A percentile compares a stretch with the other conserved stretches of the same genome.
phyloP scores from a whole-genome alignment of 2,888 invertebrate genomes.

The Ectropis crepuscularia region DNA sequence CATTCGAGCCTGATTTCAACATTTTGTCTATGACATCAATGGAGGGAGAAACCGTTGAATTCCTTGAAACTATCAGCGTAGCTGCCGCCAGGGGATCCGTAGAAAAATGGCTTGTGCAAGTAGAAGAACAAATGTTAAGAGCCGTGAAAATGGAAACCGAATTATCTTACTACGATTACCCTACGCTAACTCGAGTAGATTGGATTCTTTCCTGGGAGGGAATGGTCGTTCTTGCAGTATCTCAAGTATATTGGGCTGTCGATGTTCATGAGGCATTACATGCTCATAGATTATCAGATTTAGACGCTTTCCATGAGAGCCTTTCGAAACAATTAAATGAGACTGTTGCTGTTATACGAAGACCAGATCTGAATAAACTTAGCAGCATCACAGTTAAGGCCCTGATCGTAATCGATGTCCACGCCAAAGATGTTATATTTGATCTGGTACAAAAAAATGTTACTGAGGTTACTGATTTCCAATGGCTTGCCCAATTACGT shows the following conservation, averaged over 20 bases:
- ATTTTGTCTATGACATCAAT: slow-evolving; percentile 92
- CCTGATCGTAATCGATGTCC: slow-evolving; percentile 93
- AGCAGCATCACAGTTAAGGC: slow-evolving; percentile 92
- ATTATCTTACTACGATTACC: slow-evolving; percentile 87
- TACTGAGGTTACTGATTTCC: slow-evolving; percentile 90
- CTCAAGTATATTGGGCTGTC: slow-evolving; percentile 93
- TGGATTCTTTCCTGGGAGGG: slow-evolving; percentile 93
- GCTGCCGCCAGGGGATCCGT: slow-evolving; percentile 91
- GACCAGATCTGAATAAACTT: slow-evolving; percentile 88
- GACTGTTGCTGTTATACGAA: slow-evolving; percentile 89
- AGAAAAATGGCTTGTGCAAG: slow-evolving; percentile 93
- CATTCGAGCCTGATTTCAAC: slow-evolving; percentile 89
- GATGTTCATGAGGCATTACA: slow-evolving; percentile 89
- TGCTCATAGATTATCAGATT: slow-evolving; percentile 81
- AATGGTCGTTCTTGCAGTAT: slow-evolving; percentile 91
- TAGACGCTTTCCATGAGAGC: slow-evolving; percentile 82
- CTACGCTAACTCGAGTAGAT: slow-evolving; percentile 81
- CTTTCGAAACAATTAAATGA: slow-evolving; percentile 88
- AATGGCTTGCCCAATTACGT: slow-evolving; percentile 92
- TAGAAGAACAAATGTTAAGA: slow-evolving; percentile 92
- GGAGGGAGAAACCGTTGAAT: slow-evolving; percentile 89
- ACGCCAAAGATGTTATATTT: slow-evolving; percentile 92
- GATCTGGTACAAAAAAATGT: slow-evolving; percentile 87
- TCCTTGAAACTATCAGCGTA: slow-evolving; percentile 87
- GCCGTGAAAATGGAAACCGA: slow-evolving; percentile 89